Conservation (phyloP, 2,797 vertebrate genomes). For the Lithobates sylvaticus region DNA sequence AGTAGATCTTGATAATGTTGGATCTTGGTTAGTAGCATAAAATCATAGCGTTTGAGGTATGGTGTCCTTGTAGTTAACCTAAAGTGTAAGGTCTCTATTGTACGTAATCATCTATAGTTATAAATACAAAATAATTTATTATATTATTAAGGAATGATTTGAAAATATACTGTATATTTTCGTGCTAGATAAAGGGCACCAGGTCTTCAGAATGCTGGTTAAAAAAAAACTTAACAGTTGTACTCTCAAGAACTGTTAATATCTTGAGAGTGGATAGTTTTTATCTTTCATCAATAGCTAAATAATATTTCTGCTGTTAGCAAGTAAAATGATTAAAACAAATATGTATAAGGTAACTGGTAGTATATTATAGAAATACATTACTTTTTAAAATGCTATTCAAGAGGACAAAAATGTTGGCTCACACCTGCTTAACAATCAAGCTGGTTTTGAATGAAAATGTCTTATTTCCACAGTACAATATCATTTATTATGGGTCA, state of each 20-base stretch:
- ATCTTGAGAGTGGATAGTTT: not conserved
- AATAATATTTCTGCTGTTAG: not conserved
- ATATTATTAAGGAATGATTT: no score
- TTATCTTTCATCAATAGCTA: not conserved
- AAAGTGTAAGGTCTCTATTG: no score
- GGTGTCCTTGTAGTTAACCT: no score
- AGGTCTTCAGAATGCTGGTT: no score
- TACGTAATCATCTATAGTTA: no score
- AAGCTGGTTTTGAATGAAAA: conserved; percentile 25
- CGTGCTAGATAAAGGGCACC: no score
- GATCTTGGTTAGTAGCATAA: no score
- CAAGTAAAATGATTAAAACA: not conserved
- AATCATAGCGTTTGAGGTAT: no score
- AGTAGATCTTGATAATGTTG: no score
- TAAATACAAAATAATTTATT: no score
- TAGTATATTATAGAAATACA: conserved; percentile 32
- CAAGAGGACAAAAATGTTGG: conserved; percentile 32
- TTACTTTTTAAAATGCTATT: conserved; percentile 27
- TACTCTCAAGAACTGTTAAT: not conserved
- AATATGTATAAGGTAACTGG: not conserved
- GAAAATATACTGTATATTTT: no score
- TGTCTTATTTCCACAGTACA: not conserved
- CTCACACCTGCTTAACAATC: conserved; percentile 25
- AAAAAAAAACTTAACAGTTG: no score
- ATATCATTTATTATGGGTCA: not conserved